Percentiles rank a stretch among this genome's conserved stretches.
Conservation (phyloP, 2,888 invertebrate genomes). For the Biston betularia region DNA sequence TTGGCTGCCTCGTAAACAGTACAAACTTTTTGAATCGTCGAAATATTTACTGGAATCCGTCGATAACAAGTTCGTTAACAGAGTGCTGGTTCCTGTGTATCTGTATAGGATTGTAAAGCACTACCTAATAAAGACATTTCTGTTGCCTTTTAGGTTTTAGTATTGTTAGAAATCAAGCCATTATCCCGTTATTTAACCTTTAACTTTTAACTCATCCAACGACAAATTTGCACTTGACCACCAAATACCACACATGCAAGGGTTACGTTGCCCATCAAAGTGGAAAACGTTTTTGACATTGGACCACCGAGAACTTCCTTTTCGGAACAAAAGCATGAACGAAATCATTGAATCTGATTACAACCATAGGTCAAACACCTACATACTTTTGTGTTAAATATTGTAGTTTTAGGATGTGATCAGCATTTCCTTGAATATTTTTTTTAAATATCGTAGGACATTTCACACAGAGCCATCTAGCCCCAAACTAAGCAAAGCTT, state of each 20-base stretch:
- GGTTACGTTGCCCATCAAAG: conserved; percentile 29
- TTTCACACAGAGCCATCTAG: too few species aligned
- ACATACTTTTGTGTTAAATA: conserved; percentile 21
- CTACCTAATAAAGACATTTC: too few species aligned
- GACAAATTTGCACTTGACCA: conserved; percentile 40
- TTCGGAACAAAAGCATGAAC: conserved; percentile 39
- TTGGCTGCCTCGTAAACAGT: conserved; percentile 52
- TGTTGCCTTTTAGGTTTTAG: too few species aligned
- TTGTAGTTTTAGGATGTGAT: conserved; percentile 2
- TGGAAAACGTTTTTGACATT: conserved; percentile 41
- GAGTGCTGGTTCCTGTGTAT: background rate
- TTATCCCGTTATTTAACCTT: conserved; percentile 3
- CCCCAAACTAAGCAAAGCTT: too few species aligned
- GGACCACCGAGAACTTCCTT: conserved; percentile 41
- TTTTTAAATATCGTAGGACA: too few species aligned
- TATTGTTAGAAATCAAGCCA: too few species aligned
- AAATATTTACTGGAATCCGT: conserved; percentile 42
- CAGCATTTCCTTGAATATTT: conserved; percentile 9
- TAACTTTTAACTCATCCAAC: conserved; percentile 15
- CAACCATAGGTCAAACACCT: conserved; percentile 36
- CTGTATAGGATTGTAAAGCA: background rate
- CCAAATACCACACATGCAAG: conserved; percentile 25
- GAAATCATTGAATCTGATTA: conserved; percentile 31
- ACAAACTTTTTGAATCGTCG: conserved; percentile 51
- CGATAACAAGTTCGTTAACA: conserved; percentile 31